Percentiles rank a stretch among this genome's conserved stretches.
phyloP scores from a whole-genome alignment of 2,113 vertebrate genomes.

The Sapayoa aenigma region DNA sequence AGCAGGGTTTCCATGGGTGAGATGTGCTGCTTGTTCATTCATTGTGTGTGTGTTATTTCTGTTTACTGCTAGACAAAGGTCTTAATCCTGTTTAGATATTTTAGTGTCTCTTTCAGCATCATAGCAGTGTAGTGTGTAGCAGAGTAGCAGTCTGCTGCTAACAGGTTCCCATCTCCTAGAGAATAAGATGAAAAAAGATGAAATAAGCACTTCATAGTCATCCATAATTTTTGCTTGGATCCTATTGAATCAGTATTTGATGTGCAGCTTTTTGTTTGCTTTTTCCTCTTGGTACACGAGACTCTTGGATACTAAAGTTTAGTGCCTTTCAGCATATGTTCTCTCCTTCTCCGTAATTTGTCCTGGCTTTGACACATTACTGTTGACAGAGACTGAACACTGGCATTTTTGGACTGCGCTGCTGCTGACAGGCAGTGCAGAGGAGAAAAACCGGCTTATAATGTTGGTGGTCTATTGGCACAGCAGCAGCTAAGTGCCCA shows the following conservation, averaged over 20 bases:
- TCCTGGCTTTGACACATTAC: slow-evolving; percentile 53
- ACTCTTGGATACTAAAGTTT: slow-evolving; percentile 66
- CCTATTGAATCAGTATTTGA: slow-evolving; percentile 31
- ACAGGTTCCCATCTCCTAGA: not conserved
- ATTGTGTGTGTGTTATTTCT: not conserved
- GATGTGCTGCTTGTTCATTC: slow-evolving; percentile 4
- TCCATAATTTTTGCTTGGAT: slow-evolving; percentile 8
- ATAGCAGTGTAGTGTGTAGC: not conserved
- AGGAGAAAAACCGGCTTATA: slow-evolving; percentile 38
- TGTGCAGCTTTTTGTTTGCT: slow-evolving; percentile 40
- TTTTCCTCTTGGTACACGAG: not conserved
- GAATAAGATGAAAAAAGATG: slow-evolving; percentile 7
- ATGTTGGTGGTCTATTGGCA: slow-evolving; percentile 73
- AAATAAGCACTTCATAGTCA: slow-evolving; percentile 13
- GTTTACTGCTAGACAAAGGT: slow-evolving; percentile 27
- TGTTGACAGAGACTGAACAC: slow-evolving; percentile 44
- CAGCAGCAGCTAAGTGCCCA: slow-evolving; percentile 64
- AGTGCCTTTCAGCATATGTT: slow-evolving; percentile 61
- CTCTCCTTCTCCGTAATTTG: slow-evolving; percentile 28
- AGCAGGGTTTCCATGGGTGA: not conserved
- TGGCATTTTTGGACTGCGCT: slow-evolving; percentile 44
- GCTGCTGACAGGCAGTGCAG: slow-evolving; percentile 51
- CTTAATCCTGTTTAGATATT: slow-evolving; percentile 19
- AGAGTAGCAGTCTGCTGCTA: not conserved
- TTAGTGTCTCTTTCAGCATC: not conserved